Evolutionary conservation across 2,888 invertebrate genomes (phyloP), one percentile per base, ranked within the genome.

Genomic region (Tetragonisca angustula): DNA sequence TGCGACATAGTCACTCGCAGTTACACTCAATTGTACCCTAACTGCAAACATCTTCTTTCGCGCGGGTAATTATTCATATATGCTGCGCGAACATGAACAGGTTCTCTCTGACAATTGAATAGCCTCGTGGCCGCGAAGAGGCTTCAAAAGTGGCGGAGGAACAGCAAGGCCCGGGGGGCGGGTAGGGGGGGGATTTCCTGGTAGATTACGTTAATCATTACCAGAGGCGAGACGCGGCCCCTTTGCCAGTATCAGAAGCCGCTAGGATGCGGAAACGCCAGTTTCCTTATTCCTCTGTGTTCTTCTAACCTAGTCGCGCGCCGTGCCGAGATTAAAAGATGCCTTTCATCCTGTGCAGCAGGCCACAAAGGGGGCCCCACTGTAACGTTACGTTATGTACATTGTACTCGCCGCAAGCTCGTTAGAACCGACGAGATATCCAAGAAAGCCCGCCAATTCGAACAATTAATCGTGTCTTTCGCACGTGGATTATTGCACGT

Each of bases 231-330:
- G 3, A 27, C 24, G 56, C 32, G 79, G 61, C 32, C 70, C 65
- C 77, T 87, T 73, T 76, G 78, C 50, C n/a, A n/a, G 36, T 65
- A 77, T 81, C 78, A 62, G 79, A 59, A 43, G 19, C 71, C 24
- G 62, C 79, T 65, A 72, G 79, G 79, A 79, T 61, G 64, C 89
- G 89, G 88, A 89, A 89, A 84, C 82, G 77, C n/a, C 68, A 67
- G 77, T 89, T 27, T 86, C 87, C 82, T 80, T 50, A 64, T 76
- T 79, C 78, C 61, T 49, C 65, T 49, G 11, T n/a, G 71, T 64
- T 61, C 36, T 69, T 71, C 77, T 65, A 68, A 68, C 56, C 80
- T 75, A 76, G 79, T 69, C 71, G 43, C 36, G 21, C 50, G 4
- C 61, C 71, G 76, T 50, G 67, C 36, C 67, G 72, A 79, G 81